A percentile compares a stretch with the other conserved stretches of the same genome.
These are phyloP conservation scores for Gastrophysa polygoni DNA, from an alignment of 2,888 invertebrate species.

Conservation along the genomic window DNA sequence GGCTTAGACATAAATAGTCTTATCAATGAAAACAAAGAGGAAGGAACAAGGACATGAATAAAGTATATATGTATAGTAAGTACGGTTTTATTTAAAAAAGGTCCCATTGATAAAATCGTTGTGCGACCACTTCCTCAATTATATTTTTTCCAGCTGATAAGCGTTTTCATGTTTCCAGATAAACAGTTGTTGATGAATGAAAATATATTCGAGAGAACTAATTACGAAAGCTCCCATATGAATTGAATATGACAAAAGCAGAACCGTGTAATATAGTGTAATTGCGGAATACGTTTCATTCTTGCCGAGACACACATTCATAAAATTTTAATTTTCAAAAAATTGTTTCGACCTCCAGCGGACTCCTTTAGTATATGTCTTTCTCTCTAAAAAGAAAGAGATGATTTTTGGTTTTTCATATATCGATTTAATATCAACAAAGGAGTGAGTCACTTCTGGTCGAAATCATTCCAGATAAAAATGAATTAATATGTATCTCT, in stretches of 20 bases:
- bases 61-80: too few species aligned
- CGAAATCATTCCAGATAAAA: too few species aligned
- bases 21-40: too few species aligned
- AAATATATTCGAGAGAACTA: slow-evolving; percentile 21
- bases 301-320: slow-evolving; percentile 10
- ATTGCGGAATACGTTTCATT: not conserved
- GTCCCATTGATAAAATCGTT: slow-evolving; percentile 9
- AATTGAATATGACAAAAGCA: slow-evolving; percentile 26
- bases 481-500: too few species aligned
- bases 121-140: slow-evolving; percentile 14
- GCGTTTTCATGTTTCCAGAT: slow-evolving; percentile 14
- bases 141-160: slow-evolving; percentile 8
- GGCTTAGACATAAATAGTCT: too few species aligned
- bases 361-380: too few species aligned
- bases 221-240: slow-evolving; percentile 25
- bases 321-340: slow-evolving; percentile 19
- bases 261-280: not conserved
- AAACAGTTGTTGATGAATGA: slow-evolving; percentile 26
- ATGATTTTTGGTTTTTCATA: too few species aligned
- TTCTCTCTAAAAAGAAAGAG: too few species aligned
- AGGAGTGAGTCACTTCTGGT: too few species aligned
- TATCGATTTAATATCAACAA: too few species aligned
- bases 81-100: too few species aligned
- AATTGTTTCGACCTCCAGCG: slow-evolving; percentile 4
- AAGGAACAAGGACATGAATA: too few species aligned